Percentiles rank a stretch among this genome's conserved stretches.
phyloP scores from a whole-genome alignment of 2,888 invertebrate species.

The Habroteleia sp. region DNA sequence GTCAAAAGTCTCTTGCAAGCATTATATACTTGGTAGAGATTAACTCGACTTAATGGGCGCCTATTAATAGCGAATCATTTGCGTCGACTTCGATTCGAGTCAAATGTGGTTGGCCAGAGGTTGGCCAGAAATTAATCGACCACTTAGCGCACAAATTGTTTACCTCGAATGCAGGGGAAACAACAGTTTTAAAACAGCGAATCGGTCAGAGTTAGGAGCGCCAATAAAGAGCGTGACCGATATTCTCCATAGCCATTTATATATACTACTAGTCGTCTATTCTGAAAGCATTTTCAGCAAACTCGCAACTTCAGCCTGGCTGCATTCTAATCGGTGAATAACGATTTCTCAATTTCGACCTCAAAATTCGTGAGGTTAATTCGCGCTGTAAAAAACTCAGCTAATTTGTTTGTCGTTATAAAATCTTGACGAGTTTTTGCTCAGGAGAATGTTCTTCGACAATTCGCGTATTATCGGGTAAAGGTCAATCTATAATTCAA shows the following conservation, averaged over 20 bases:
- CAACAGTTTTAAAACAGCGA: not conserved
- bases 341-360: constrained; percentile 10
- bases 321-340: constrained; percentile 26
- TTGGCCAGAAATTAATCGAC: constrained; percentile 14
- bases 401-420: not conserved
- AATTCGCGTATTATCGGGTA: constrained; percentile 5
- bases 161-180: constrained; percentile 1
- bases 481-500: constrained; percentile 32
- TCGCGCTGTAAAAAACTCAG: not conserved
- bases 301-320: not conserved
- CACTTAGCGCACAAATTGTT: constrained; percentile 16
- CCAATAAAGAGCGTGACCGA: constrained; percentile 17
- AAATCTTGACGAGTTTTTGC: too few relatives aligned
- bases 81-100: not conserved
- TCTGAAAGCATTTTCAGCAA: not conserved
- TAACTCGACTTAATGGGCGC: constrained; percentile 7
- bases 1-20: too few relatives aligned
- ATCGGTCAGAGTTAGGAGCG: not conserved
- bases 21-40: too few relatives aligned
- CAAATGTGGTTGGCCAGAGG: constrained; percentile 1
- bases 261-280: not conserved
- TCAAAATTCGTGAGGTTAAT: not conserved
- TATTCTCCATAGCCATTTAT: constrained; percentile 5
- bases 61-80: constrained; percentile 19
- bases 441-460: too few relatives aligned